phyloP scores from a whole-genome alignment of 1,140 invertebrate genomes.

The Drosophila pseudoananassae region DNA sequence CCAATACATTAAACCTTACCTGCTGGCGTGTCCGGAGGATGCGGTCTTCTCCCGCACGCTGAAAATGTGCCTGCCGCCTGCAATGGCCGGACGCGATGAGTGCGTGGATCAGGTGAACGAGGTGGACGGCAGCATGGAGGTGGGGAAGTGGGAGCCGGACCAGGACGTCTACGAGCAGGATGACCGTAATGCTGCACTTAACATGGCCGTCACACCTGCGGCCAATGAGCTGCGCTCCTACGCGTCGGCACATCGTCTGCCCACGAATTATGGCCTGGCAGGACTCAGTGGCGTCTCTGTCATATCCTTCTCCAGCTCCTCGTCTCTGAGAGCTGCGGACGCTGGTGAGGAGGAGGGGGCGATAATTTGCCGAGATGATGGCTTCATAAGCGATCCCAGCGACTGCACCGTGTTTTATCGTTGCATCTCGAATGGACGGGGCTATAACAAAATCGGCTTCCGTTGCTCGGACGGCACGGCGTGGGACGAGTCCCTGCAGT shows the following conservation, averaged over 20 bases:
- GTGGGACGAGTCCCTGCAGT: conserved; percentile 88
- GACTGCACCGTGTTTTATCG: conserved; percentile 92
- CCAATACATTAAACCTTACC: conserved; percentile 84
- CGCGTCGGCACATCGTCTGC: conserved; percentile 65
- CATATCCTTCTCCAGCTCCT: conserved; percentile 79
- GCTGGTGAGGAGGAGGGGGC: conserved; percentile 17
- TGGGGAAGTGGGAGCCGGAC: conserved; percentile 54
- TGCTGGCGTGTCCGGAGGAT: conserved; percentile 84
- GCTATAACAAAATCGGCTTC: conserved; percentile 88
- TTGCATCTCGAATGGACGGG: conserved; percentile 88
- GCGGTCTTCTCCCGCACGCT: conserved; percentile 79
- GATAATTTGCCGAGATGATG: conserved; percentile 85
- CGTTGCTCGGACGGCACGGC: conserved; percentile 89
- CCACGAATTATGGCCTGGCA: conserved; percentile 77
- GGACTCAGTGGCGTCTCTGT: conserved; percentile 79
- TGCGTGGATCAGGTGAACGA: conserved; percentile 73
- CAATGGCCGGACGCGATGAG: conserved; percentile 77
- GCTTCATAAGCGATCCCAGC: conserved; percentile 88
- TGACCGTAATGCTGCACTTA: conserved; percentile 60
- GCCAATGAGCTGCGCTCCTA: conserved; percentile 61
- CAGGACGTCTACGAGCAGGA: conserved; percentile 58
- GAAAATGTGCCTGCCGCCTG: conserved; percentile 72
- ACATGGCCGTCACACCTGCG: conserved; percentile 60
- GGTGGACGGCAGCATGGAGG: conserved; percentile 60
- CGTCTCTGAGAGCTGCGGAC: conserved; percentile 57